Percentiles rank a stretch among this genome's conserved stretches.
Evolutionary conservation across 2,113 vertebrate species (phyloP).

Genomic region (Puffinus mauretanicus): DNA sequence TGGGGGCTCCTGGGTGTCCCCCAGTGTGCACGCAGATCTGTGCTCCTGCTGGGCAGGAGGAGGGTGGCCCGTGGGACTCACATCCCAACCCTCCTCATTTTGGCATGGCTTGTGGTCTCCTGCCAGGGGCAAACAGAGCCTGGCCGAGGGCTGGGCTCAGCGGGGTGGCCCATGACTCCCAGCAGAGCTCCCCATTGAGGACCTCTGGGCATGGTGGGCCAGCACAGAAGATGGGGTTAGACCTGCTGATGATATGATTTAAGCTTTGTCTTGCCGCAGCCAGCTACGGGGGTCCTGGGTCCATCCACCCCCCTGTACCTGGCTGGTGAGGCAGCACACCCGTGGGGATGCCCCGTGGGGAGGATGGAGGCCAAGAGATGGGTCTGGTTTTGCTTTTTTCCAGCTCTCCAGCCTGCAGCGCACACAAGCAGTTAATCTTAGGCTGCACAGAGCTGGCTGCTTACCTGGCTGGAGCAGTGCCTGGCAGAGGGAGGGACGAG

Average conservation of each 20-base stretch:
- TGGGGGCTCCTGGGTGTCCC: neutral
- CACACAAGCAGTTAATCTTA: conserved; percentile 19
- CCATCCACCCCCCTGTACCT: fast-evolving
- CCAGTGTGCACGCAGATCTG: fast-evolving
- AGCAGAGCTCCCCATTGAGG: neutral
- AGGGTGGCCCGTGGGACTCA: neutral
- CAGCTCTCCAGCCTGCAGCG: neutral
- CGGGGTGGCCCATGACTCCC: neutral
- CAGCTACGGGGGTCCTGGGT: fast-evolving
- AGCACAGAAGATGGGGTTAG: neutral
- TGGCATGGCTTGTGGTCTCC: neutral
- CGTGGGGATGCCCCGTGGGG: neutral
- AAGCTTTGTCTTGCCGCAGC: neutral
- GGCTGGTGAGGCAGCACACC: neutral
- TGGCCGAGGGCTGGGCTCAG: neutral
- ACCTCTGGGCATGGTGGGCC: neutral
- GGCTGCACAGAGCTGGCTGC: neutral
- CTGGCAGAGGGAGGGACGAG: conserved; percentile 12
- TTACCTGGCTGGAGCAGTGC: conserved; percentile 50
- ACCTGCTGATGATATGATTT: neutral
- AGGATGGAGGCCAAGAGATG: neutral
- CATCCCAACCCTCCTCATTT: neutral
- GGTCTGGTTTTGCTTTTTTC: neutral
- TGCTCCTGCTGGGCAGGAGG: neutral
- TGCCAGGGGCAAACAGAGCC: neutral